phyloP scores from a whole-genome alignment of 2,113 vertebrate species.

The Pelecanoides urinatrix region DNA sequence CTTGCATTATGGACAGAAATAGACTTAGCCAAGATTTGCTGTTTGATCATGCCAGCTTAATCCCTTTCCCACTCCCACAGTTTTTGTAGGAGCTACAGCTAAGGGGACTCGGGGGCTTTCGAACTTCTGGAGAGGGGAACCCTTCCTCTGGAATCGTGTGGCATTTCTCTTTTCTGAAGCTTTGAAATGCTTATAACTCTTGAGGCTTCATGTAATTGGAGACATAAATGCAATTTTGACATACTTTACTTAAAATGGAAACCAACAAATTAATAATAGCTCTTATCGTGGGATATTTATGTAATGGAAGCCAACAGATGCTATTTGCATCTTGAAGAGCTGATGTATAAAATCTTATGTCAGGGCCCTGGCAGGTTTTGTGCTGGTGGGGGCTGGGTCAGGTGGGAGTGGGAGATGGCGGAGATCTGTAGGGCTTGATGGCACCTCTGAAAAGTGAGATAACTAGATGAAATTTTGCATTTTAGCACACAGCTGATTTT shows the following conservation, averaged over 20 bases:
- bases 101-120: accelerated
- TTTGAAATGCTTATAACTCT: not conserved
- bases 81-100: not conserved
- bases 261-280: constrained; percentile 55
- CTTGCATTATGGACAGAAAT: not conserved
- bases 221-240: constrained; percentile 20
- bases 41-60: not conserved
- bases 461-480: not conserved
- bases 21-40: not conserved
- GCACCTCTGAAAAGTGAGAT: not conserved
- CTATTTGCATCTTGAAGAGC: constrained; percentile 34
- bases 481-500: not conserved
- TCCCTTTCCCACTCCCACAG: not conserved
- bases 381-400: not conserved
- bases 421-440: not conserved
- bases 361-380: constrained; percentile 4
- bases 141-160: not conserved
- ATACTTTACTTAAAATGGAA: constrained; percentile 55
- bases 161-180: not conserved
- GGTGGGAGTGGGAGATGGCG: constrained; percentile 7
- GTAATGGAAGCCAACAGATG: constrained; percentile 52
- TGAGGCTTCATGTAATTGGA: not conserved
- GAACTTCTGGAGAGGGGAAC: not conserved
- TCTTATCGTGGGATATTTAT: constrained; percentile 23
- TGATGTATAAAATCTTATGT: not conserved